phyloP scores from a whole-genome alignment of 1,140 invertebrate species.

The Palaemon carinicauda region DNA sequence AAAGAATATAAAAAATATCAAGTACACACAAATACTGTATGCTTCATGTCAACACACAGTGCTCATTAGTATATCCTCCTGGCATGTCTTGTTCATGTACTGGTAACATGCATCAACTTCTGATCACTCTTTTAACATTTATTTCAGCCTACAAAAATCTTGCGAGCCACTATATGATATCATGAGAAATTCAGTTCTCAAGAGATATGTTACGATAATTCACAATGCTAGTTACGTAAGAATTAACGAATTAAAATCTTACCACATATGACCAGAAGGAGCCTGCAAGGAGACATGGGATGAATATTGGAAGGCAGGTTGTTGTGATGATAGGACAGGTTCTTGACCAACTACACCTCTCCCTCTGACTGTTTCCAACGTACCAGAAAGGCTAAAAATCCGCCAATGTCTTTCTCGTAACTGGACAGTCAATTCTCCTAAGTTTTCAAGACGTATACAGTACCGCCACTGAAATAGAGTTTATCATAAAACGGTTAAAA shows the following conservation, averaged over 20 bases:
- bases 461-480: constrained; percentile 84
- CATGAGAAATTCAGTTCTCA: too few relatives aligned
- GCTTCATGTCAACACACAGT: too few relatives aligned
- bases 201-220: too few relatives aligned
- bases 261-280: constrained; percentile 99
- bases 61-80: too few relatives aligned
- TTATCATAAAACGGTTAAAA: background rate
- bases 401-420: constrained; percentile 95
- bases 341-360: constrained; percentile 95
- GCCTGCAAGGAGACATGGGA: constrained; percentile 96
- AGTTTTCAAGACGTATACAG: constrained; percentile 94
- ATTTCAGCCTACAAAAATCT: too few relatives aligned
- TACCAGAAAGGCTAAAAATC: constrained; percentile 94
- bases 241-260: constrained; percentile 54
- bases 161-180: too few relatives aligned
- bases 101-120: too few relatives aligned
- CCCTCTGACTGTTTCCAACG: constrained; percentile 91
- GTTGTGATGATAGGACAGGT: constrained; percentile 83
- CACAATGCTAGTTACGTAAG: too few relatives aligned
- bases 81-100: too few relatives aligned
- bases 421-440: constrained; percentile 88
- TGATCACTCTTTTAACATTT: too few relatives aligned
- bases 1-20: too few relatives aligned
- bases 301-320: constrained; percentile 96
- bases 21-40: too few relatives aligned